phyloP scores from a whole-genome alignment of 1,140 invertebrate species.

The Drosophila jambulina region DNA sequence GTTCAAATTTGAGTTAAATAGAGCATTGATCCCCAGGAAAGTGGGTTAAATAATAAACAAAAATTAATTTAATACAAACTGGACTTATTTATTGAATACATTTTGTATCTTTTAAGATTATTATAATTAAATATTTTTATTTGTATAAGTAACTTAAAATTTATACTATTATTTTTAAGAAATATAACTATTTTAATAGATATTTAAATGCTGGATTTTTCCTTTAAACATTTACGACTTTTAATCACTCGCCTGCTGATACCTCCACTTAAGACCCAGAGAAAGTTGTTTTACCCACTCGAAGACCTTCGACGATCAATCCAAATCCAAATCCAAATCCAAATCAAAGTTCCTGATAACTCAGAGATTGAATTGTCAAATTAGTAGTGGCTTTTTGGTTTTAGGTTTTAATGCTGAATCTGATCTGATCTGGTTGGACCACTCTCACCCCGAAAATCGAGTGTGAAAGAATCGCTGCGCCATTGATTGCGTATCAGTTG shows the following conservation, averaged over 20 bases:
- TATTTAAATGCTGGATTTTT: neutral
- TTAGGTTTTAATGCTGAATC: neutral
- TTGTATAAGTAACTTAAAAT: neutral
- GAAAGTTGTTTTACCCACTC: constrained; percentile 17
- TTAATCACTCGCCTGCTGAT: neutral
- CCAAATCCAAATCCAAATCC: constrained; percentile 10
- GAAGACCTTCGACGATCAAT: constrained; percentile 12
- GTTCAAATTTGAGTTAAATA: neutral
- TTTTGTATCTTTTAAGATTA: neutral
- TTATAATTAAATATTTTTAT: neutral
- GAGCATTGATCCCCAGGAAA: neutral
- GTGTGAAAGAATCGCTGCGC: constrained; percentile 36
- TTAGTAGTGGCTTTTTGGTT: too few species aligned
- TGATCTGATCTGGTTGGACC: constrained; percentile 29
- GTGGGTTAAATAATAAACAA: neutral
- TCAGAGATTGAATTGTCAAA: constrained; percentile 23
- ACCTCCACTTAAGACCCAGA: neutral
- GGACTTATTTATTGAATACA: neutral
- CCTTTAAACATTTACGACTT: neutral
- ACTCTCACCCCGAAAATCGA: constrained; percentile 9
- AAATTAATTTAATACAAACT: neutral
- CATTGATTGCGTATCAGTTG: constrained; percentile 65
- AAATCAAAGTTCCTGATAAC: constrained; percentile 17
- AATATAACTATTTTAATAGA: too few species aligned
- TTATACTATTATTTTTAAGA: neutral